Percentiles rank a stretch among this genome's conserved stretches.
Evolutionary conservation across 2,888 invertebrate species (phyloP).

Genomic region (Diaprepes abbreviatus): DNA sequence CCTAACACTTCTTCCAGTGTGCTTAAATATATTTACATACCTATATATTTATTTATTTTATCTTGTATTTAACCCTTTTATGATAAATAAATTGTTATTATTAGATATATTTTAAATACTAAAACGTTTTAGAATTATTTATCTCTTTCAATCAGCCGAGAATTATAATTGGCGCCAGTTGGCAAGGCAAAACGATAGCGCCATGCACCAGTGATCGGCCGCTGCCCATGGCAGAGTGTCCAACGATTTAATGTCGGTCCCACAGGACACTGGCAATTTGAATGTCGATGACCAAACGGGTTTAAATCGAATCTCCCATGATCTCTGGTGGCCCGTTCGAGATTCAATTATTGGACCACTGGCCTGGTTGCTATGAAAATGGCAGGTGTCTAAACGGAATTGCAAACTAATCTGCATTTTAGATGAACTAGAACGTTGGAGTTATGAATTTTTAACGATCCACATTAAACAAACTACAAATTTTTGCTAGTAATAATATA

Average conservation of each 20-base stretch:
- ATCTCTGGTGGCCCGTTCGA: constrained; percentile 60
- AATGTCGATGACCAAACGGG: constrained; percentile 63
- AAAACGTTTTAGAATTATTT: too few species aligned
- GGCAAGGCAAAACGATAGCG: constrained; percentile 13
- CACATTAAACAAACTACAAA: background rate
- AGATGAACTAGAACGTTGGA: constrained; percentile 28
- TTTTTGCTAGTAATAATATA: too few species aligned
- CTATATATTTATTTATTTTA: too few species aligned
- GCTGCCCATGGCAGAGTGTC: constrained; percentile 57
- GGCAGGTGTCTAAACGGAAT: constrained; percentile 43
- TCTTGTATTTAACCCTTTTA: too few species aligned
- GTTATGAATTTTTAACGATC: background rate
- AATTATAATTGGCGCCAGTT: constrained; percentile 11
- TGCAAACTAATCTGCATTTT: constrained; percentile 43
- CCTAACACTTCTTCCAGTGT: too few species aligned
- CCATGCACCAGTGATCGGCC: constrained; percentile 19
- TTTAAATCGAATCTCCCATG: constrained; percentile 63
- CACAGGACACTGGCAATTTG: constrained; percentile 61
- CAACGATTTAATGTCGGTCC: constrained; percentile 53
- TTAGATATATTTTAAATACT: too few species aligned
- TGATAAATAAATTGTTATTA: too few species aligned
- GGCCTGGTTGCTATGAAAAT: constrained; percentile 34
- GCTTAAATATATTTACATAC: too few species aligned
- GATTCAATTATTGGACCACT: constrained; percentile 46
- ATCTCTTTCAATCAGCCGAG: background rate